Base-by-base conservation (phyloP, 2,888 invertebrate genomes). In the Norana najaformis region DNA sequence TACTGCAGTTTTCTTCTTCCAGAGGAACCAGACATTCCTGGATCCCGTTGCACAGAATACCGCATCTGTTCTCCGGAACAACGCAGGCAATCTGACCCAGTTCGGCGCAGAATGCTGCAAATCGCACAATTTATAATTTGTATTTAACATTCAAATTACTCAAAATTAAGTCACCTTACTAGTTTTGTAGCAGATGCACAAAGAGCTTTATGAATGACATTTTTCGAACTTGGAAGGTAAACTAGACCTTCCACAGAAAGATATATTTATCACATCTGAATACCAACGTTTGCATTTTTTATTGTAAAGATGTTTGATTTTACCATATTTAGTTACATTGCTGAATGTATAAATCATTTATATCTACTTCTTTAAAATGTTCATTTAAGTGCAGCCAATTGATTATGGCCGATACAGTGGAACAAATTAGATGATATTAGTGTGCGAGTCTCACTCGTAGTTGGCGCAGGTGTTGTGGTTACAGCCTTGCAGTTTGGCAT, bases 41-140 rank as follows among this genome's bases (percentile, higher is more conserved):
- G 83, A 69, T 36, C 18, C 91, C 91, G 47, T 91, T 88, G 85
- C 91, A 91, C 35, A 47, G 36, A 30, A 53, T 89, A 30, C 88
- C 91, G 53, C 91, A 89, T 18, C 4, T 3, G n/a, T n/a, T 20
- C 34, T 83, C 37, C 6, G 89, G 89, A 5, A 39, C 38, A n/a
- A 34, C 34, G 83, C 89, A 89, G 6, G 37, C 83, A 35, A 89
- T 83, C 85, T 39, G 69, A 34, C 85, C 89, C 34, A 39, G 0
- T 1, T 85, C 69, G 20, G 85, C 39, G 85, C 89, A 89, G 82
- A 89, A 47, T 85, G 11, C 89, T 89, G 37, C 35, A 69, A 35
- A 23, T 69, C 1, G n/a, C 11, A 69, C 1, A n/a, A n/a, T 69
- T 69, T n/a, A n/a, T 69, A 69, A 69, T 69, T n/a, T n/a, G 1